phyloP scores from a whole-genome alignment of 2,113 vertebrate genomes.

The Hippolais icterina region DNA sequence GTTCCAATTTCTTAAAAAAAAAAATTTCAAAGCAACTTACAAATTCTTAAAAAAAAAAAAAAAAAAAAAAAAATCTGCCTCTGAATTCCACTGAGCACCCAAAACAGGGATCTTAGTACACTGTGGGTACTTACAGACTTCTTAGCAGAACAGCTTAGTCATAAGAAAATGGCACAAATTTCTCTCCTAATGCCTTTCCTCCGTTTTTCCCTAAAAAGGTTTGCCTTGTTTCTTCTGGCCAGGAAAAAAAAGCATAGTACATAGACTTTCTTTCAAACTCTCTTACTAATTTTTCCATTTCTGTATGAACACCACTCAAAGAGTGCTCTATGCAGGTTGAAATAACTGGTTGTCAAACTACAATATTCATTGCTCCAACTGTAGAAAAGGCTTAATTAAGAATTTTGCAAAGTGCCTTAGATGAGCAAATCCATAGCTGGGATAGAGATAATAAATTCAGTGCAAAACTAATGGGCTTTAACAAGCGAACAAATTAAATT shows the following conservation, averaged over 20 bases:
- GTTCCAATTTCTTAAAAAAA: background rate
- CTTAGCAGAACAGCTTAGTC: background rate
- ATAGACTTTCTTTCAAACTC: background rate
- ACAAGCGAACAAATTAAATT: background rate
- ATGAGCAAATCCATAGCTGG: background rate
- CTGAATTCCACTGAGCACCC: background rate
- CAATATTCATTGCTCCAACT: conserved; percentile 3
- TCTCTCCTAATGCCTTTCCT: background rate
- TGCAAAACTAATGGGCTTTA: background rate
- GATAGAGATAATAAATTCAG: background rate
- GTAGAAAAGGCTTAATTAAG: conserved; percentile 53
- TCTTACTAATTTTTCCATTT: conserved; percentile 9
- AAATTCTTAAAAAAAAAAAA: no score
- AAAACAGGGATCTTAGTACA: background rate
- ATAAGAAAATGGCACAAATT: background rate
- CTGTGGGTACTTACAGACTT: background rate
- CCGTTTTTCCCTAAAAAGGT: background rate
- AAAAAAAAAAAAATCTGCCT: background rate
- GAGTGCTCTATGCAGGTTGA: conserved; percentile 7
- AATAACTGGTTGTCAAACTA: conserved; percentile 57
- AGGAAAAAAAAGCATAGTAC: background rate
- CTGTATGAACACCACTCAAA: background rate
- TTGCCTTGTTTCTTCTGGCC: background rate
- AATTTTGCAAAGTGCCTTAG: background rate
- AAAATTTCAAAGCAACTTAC: no score